Conservation (phyloP, 2,113 vertebrate genomes). For the cattle (Bos taurus) region DNA sequence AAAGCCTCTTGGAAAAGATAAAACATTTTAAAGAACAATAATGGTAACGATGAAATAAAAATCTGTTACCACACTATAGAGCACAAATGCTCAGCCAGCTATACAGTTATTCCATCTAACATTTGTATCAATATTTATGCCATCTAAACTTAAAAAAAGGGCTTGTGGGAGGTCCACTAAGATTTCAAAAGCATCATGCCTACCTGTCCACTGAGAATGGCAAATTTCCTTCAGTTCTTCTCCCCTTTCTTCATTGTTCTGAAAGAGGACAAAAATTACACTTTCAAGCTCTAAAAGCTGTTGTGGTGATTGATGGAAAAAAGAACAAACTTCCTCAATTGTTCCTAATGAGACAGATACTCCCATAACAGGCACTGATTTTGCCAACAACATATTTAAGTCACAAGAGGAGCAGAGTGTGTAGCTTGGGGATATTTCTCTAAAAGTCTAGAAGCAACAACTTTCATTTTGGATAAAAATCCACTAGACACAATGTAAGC, state of each 20-base stretch:
- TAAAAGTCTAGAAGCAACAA: neutral
- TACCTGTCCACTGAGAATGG: neutral
- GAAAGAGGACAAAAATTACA: neutral
- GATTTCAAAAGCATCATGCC: neutral
- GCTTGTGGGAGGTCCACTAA: neutral
- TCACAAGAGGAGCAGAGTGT: neutral
- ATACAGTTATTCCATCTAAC: neutral
- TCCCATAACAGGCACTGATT: neutral
- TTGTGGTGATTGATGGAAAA: neutral
- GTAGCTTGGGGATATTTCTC: neutral
- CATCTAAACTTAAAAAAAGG: neutral
- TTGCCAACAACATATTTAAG: neutral
- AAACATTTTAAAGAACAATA: neutral
- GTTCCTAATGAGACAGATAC: neutral
- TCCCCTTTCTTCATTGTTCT: neutral
- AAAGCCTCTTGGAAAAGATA: neutral
- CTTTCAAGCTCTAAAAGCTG: neutral
- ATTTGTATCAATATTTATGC: neutral
- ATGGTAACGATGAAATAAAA: neutral
- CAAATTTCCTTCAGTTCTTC: neutral
- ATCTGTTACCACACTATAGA: neutral
- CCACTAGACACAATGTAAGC: conserved; percentile 81
- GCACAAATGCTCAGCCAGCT: neutral
- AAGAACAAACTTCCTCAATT: neutral
- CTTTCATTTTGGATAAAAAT: neutral